phyloP scores from a whole-genome alignment of 2,888 invertebrate genomes.

The Zeuzera pyrina region DNA sequence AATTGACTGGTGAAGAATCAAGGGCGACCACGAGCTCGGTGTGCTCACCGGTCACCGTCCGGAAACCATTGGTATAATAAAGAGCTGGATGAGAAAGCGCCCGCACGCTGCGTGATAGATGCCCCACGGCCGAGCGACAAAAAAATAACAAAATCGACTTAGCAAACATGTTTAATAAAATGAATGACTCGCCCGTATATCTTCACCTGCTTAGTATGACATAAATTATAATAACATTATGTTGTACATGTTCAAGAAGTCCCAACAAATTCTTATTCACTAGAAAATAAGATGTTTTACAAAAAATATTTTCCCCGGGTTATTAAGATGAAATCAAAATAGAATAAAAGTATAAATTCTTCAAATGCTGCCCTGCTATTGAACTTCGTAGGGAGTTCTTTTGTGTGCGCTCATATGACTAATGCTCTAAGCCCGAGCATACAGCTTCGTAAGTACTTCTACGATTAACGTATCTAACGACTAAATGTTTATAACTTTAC shows the following conservation, averaged over 20 bases:
- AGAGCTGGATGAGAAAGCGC: slow-evolving; percentile 63
- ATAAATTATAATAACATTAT: slow-evolving; percentile 73
- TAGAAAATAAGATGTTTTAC: slow-evolving; percentile 62
- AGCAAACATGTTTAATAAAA: slow-evolving; percentile 72
- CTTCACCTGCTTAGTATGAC: slow-evolving; percentile 73
- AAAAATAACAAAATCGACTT: slow-evolving; percentile 70
- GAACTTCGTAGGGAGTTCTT: slow-evolving; percentile 28
- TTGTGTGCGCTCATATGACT: slow-evolving; percentile 38
- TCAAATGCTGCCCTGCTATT: slow-evolving; percentile 40
- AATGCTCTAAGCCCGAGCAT: too few relatives aligned
- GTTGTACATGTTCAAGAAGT: slow-evolving; percentile 68
- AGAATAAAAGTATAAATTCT: slow-evolving; percentile 44
- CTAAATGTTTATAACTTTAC: too few relatives aligned
- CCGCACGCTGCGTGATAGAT: slow-evolving; percentile 70
- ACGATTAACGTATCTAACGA: too few relatives aligned
- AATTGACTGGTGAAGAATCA: neutral
- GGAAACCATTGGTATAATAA: slow-evolving; percentile 65
- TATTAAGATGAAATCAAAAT: slow-evolving; percentile 51
- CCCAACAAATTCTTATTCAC: slow-evolving; percentile 69
- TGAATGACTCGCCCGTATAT: slow-evolving; percentile 69
- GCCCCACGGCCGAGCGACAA: slow-evolving; percentile 55
- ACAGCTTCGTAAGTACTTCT: too few relatives aligned
- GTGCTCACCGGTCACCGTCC: slow-evolving; percentile 30
- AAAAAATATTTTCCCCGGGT: slow-evolving; percentile 52
- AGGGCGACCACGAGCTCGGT: slow-evolving; percentile 1